Base-by-base conservation (phyloP, 2,113 vertebrate genomes). In the Cynocephalus volans region DNA sequence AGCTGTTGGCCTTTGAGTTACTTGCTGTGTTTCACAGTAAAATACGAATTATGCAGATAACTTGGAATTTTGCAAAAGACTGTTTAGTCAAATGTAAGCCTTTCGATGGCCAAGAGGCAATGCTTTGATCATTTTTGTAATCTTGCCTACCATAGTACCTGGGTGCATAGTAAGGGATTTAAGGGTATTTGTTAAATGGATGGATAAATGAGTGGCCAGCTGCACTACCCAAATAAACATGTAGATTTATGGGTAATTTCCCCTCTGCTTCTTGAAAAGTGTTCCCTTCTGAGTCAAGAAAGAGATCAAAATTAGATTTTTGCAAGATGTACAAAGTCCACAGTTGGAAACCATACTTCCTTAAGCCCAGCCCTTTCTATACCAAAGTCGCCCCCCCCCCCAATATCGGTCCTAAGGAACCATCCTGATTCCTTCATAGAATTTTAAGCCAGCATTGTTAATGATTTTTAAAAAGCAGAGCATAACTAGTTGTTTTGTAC, bases 381-480 rank as follows among this genome's bases (percentile, higher is more conserved):
- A 41, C 26, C 10, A 87, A 6, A n/a, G 56, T 88, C n/a, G n/a
- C 41, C 41, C 41, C 11, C n/a, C 33, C 12, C 45, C 1, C 13
- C 65, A 82, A 50, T 54, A 70, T 62, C 81, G 60, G 28, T 58
- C 26, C 26, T 9, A 26, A 58, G 28, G 83, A 93, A 36, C 31
- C 36, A 60, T 48, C 31, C 28, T 88, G 10, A 81, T 62, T 48
- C 54, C 18, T 81, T 92, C 24, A 73, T 50, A 64, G 8, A 15
- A 82, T 50, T 41, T 26, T 23, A 95, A 92, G 21, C 19, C 31
- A 67, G 28, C 23, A 14, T 52, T 65, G 8, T n/a, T 69, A 79
- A 70, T 50, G 45, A 70, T 36, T 96, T 93, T 45, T 36, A 56
- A 64, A 92, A 96, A 88, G 26, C 56, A 81, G 97, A 88, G 24